These are phyloP conservation scores for Sebastes aleutianus DNA, from an alignment of 2,797 vertebrate species.

Conservation along the genomic window DNA sequence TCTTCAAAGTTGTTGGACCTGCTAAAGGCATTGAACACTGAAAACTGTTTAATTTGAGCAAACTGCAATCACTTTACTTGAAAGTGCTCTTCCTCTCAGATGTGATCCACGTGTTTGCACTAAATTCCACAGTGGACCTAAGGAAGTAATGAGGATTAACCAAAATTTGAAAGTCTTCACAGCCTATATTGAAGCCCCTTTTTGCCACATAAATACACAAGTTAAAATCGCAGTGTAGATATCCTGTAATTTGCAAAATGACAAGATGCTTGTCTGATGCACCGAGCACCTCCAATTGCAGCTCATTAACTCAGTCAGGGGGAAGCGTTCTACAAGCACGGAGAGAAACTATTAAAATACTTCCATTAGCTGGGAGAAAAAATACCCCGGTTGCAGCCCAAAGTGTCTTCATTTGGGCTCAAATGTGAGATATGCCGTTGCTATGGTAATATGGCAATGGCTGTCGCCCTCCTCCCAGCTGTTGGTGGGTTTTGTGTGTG, in stretches of 20 bases:
- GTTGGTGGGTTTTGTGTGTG: constrained; percentile 90
- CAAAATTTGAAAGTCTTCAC: constrained; percentile 31
- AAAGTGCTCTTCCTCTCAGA: constrained; percentile 21
- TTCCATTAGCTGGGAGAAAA: constrained; percentile 75
- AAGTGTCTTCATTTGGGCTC: constrained; percentile 94
- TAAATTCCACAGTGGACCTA: constrained; percentile 25
- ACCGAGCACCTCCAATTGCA: constrained; percentile 66
- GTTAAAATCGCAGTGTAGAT: constrained; percentile 60
- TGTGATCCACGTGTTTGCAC: constrained; percentile 33
- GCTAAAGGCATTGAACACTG: constrained; percentile 34
- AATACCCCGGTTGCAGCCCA: constrained; percentile 80
- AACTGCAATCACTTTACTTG: constrained; percentile 33
- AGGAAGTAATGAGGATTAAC: constrained; percentile 39
- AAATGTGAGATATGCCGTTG: constrained; percentile 95
- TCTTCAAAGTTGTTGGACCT: constrained; percentile 47
- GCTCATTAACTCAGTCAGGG: constrained; percentile 76
- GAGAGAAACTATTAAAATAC: constrained; percentile 75
- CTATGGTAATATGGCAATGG: constrained; percentile 95
- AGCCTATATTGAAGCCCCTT: constrained; percentile 33
- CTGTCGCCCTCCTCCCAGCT: constrained; percentile 94
- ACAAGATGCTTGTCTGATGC: constrained; percentile 66
- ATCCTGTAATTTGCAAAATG: constrained; percentile 70
- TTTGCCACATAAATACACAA: constrained; percentile 48
- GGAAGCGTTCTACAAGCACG: constrained; percentile 57
- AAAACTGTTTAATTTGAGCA: constrained; percentile 50